Base-by-base conservation (phyloP, 2,113 vertebrate genomes). In the Clarias magur region DNA sequence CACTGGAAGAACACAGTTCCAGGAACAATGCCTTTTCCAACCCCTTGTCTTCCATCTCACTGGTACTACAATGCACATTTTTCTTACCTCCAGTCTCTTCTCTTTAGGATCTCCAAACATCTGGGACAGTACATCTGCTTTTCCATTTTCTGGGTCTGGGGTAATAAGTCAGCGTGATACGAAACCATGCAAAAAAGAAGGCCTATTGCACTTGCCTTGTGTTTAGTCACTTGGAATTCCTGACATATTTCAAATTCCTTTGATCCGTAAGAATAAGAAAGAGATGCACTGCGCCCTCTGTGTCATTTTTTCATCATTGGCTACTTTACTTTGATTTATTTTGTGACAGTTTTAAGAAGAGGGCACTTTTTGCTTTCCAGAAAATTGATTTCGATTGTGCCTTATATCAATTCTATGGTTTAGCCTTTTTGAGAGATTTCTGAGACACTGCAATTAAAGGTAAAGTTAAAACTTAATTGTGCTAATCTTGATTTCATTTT, bases 181-280 rank as follows among this genome's bases (percentile, higher is more conserved):
- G 57, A 81, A 62, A 38, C 27, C 34, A 62, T 81, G 57, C 79
- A 62, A 60, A 38, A 30, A 80, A 60, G 56, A 62, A 42, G 11
- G 57, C 30, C 79, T 57, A 62, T 62, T 81, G 57, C 79, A 42
- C 57, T 81, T 81, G 59, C 79, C 57, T 81, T 81, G 30, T 81
- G 79, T 81, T 81, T 81, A 81, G 57, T 42, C 79, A 81, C 59
- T 62, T 62, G 79, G 57, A 30, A 81, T 81, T 81, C 79, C 79
- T 81, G 30, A 81, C 57, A 81, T 80, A 80, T 81, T 81, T 25
- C 19, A 42, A n/a, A 81, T 81, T 81, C 25, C 57, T 81, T 81
- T 81, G 30, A 17, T 81, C 21, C 4, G 8, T 81, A 62, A 62
- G 79, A 30, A 81, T 60, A 23, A 15, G 57, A 25, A 54, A 78